Conservation (phyloP, 1,140 invertebrate species). For the Atta texana region DNA sequence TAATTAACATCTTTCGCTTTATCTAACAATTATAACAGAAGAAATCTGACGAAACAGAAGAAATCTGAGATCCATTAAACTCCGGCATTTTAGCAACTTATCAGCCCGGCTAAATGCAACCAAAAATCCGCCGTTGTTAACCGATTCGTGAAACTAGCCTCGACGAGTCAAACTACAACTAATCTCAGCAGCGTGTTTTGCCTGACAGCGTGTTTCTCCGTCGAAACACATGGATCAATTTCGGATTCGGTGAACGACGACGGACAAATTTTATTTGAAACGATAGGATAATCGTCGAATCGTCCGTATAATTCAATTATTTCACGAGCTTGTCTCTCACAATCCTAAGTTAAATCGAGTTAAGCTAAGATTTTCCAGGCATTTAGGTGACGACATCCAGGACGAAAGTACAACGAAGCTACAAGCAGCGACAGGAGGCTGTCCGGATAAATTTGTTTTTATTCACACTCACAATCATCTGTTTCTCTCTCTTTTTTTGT, state of each 20-base stretch:
- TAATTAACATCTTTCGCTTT: not conserved
- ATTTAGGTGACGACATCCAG: not conserved
- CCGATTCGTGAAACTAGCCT: constrained; percentile 12
- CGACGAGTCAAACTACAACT: constrained; percentile 25
- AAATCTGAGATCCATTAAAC: not conserved
- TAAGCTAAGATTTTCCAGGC: not conserved
- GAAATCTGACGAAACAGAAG: not conserved
- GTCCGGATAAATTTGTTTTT: constrained; percentile 57
- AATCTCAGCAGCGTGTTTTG: constrained; percentile 8
- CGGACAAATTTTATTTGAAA: constrained; percentile 10
- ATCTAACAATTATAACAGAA: not conserved
- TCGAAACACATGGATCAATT: not conserved
- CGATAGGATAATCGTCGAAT: not conserved
- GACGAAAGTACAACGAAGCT: not conserved
- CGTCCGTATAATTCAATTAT: not conserved
- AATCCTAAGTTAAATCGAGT: not conserved
- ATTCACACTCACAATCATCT: constrained; percentile 61
- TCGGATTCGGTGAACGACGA: constrained; percentile 3
- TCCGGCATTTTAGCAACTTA: not conserved
- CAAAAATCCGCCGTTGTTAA: not conserved
- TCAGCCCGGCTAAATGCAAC: not conserved
- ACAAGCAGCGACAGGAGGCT: not conserved
- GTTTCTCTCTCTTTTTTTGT: constrained; percentile 79
- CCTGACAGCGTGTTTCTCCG: not conserved
- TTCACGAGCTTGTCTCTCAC: not conserved